phyloP scores from a whole-genome alignment of 2,888 invertebrate genomes.

The Mayetiola destructor region DNA sequence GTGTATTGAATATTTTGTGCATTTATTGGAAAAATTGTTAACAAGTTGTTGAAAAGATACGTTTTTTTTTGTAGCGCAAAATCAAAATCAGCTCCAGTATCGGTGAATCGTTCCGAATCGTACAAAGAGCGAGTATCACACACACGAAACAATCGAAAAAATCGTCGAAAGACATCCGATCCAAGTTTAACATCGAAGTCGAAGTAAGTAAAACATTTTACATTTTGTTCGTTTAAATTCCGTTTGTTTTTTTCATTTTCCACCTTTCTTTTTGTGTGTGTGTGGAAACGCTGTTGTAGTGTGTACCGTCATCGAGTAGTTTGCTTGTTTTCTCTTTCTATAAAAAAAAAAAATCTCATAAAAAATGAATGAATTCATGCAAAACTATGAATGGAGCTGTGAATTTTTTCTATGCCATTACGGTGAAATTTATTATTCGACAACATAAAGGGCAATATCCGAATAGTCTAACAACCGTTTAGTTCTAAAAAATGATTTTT shows the following conservation, averaged over 20 bases:
- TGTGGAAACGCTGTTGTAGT: too few species aligned
- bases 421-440: too few species aligned
- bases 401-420: too few species aligned
- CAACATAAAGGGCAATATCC: not conserved
- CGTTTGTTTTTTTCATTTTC: not conserved
- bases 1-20: too few species aligned
- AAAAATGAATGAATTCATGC: not conserved
- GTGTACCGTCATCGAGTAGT: too few species aligned
- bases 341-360: not conserved
- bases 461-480: too few species aligned
- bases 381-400: not conserved
- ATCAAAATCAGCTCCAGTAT: conserved; percentile 34
- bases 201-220: conserved; percentile 37
- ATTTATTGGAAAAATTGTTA: too few species aligned
- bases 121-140: conserved; percentile 53
- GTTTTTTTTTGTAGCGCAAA: conserved; percentile 18
- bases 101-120: conserved; percentile 54
- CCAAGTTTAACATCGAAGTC: conserved; percentile 61
- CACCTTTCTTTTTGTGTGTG: not conserved
- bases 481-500: too few species aligned
- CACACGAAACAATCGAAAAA: conserved; percentile 44
- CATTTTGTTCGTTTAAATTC: not conserved
- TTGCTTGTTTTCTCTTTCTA: too few species aligned
- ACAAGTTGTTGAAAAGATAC: not conserved
- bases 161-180: conserved; percentile 65